Evolutionary conservation across 2,113 vertebrate genomes (phyloP).

Genomic region (Spea bombifrons): DNA sequence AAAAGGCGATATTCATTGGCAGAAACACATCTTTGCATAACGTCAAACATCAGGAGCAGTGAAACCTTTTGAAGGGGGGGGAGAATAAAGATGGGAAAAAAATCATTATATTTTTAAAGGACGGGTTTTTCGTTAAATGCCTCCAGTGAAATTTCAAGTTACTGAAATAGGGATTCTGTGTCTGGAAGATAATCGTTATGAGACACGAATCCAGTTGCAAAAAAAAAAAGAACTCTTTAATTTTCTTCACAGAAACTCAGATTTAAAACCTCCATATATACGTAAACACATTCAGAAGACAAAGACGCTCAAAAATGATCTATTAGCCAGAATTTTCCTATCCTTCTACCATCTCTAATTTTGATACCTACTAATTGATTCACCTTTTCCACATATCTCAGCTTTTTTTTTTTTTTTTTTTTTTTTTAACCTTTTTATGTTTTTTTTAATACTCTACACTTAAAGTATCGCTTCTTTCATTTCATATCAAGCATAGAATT

Average conservation of each 20-base stretch:
- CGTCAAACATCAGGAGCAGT: slow-evolving; percentile 77
- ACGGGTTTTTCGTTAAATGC: slow-evolving; percentile 71
- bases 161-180: slow-evolving; percentile 73
- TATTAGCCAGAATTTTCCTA: too few species aligned
- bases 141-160: slow-evolving; percentile 73
- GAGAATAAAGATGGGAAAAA: slow-evolving; percentile 75
- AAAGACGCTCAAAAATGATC: slow-evolving; percentile 54
- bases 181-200: slow-evolving; percentile 76
- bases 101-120: slow-evolving; percentile 80
- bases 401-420: too few species aligned
- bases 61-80: slow-evolving; percentile 81
- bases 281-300: slow-evolving; percentile 68
- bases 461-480: too few species aligned
- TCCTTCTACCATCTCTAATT: too few species aligned
- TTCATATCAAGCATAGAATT: too few species aligned
- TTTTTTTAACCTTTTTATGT: too few species aligned
- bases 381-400: too few species aligned
- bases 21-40: slow-evolving; percentile 79
- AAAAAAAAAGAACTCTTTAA: slow-evolving; percentile 59
- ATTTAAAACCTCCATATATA: slow-evolving; percentile 58
- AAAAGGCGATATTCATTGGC: slow-evolving; percentile 80
- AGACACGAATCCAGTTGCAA: slow-evolving; percentile 66
- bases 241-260: slow-evolving; percentile 58
- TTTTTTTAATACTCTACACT: too few species aligned
- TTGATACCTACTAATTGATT: too few species aligned